phyloP scores from a whole-genome alignment of 2,113 vertebrate genomes.

The Herpetotheres cachinnans region DNA sequence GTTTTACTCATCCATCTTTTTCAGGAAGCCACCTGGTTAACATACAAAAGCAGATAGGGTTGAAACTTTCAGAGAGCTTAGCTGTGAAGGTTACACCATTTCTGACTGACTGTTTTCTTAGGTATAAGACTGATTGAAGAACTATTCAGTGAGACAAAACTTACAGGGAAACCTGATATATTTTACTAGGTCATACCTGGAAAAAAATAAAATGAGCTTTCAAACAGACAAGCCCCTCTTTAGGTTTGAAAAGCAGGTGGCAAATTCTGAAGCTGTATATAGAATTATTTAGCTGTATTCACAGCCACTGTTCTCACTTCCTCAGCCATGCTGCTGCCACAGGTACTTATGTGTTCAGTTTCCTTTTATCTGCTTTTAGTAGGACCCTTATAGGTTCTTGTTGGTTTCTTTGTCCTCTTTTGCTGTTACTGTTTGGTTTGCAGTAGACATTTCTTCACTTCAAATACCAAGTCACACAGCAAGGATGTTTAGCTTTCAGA shows the following conservation, averaged over 20 bases:
- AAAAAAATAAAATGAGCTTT: neutral
- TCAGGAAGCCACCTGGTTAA: neutral
- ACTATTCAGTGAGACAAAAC: neutral
- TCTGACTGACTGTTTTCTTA: neutral
- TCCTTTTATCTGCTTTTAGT: neutral
- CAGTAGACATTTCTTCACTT: neutral
- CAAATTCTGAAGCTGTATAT: neutral
- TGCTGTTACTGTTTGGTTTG: neutral
- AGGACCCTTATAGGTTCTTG: neutral
- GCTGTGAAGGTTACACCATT: neutral
- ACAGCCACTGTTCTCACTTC: neutral
- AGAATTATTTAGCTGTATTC: neutral
- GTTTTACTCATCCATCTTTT: neutral
- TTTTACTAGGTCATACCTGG: neutral
- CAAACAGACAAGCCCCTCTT: neutral
- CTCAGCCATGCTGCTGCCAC: rapidly evolving
- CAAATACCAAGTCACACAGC: neutral
- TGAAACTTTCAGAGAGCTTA: neutral
- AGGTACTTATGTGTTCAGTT: rapidly evolving
- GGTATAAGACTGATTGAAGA: neutral
- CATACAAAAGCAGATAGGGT: neutral
- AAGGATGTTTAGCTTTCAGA: neutral
- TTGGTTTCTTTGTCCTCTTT: neutral
- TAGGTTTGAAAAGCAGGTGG: neutral
- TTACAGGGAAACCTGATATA: neutral